A percentile compares a stretch with the other conserved stretches of the same genome.
Conservation (phyloP, 2,888 invertebrate genomes). For the Himalopsyche anomala region DNA sequence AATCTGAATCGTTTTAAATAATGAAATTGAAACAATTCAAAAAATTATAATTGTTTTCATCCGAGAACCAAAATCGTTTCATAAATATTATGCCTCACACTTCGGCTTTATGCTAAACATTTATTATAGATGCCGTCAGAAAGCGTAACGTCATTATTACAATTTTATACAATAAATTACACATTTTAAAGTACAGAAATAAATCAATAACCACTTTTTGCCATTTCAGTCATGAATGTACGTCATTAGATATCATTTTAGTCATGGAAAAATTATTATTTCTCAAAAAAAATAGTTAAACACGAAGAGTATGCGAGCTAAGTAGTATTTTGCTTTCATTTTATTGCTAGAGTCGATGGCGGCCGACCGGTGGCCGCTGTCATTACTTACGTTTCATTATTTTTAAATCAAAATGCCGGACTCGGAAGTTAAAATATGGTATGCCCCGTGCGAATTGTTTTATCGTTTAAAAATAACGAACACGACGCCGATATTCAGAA, state of each 20-base stretch:
- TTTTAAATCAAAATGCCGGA: no score
- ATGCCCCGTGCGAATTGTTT: no score
- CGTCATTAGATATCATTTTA: constrained; percentile 16
- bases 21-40: no score
- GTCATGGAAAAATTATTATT: constrained; percentile 3
- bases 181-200: constrained; percentile 2
- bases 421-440: no score
- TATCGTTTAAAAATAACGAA: no score
- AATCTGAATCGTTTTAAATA: no score
- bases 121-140: constrained; percentile 24
- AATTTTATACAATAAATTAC: constrained; percentile 17
- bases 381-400: no score
- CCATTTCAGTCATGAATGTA: constrained; percentile 28
- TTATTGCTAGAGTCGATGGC: neutral
- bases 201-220: neutral
- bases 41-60: no score
- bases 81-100: constrained; percentile 5
- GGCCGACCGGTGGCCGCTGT: no score
- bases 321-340: neutral
- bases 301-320: neutral
- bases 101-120: constrained; percentile 16
- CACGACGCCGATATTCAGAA: constrained; percentile 67
- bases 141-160: neutral
- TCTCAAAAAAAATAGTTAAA: neutral
- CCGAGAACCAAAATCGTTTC: neutral